These are phyloP conservation scores for Molorchus minor DNA, from an alignment of 2,888 invertebrate species.

Conservation along the genomic window DNA sequence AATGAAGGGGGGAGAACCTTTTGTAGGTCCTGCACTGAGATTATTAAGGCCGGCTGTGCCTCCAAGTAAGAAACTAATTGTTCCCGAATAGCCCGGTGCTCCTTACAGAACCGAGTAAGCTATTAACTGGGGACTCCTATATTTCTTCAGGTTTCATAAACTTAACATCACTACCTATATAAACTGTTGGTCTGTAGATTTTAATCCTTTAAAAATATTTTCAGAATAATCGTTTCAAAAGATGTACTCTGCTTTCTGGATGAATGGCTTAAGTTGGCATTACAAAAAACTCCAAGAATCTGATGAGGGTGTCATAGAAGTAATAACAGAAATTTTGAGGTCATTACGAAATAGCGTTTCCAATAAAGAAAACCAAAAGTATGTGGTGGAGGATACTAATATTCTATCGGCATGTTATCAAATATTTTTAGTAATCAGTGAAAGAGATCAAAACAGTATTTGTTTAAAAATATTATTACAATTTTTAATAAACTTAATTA, in stretches of 20 bases:
- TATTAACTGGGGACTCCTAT: no score
- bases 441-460: slow-evolving; percentile 59
- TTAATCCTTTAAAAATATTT: no score
- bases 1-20: no score
- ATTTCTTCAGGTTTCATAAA: no score
- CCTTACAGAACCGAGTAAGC: no score
- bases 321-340: slow-evolving; percentile 62
- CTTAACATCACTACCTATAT: no score
- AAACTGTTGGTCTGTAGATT: no score
- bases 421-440: slow-evolving; percentile 64
- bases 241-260: slow-evolving; percentile 26
- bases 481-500: slow-evolving; percentile 68
- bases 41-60: no score
- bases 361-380: slow-evolving; percentile 66
- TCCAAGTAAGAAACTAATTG: no score
- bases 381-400: slow-evolving; percentile 63
- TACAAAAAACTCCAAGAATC: neutral
- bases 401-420: slow-evolving; percentile 65
- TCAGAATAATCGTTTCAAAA: slow-evolving; percentile 66
- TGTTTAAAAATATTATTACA: slow-evolving; percentile 68
- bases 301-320: slow-evolving; percentile 1
- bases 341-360: slow-evolving; percentile 67
- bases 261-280: slow-evolving; percentile 16
- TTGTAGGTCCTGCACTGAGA: no score
- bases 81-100: no score